Conservation (phyloP, 2,113 vertebrate species). For the Steatornis caripensis region DNA sequence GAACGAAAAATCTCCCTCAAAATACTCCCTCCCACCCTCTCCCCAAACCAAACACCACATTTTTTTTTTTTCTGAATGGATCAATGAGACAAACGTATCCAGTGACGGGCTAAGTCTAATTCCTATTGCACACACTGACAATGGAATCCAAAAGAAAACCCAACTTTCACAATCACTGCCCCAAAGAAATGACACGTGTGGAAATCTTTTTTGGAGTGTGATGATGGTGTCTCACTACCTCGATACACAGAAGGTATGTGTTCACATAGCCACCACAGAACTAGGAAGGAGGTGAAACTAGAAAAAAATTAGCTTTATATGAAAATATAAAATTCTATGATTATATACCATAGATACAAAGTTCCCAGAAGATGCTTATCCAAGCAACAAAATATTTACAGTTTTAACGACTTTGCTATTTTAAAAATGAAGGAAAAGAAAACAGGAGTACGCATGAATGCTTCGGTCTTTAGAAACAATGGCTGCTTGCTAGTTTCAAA, state of each 20-base stretch:
- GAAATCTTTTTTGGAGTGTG: constrained; percentile 75
- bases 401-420: constrained; percentile 76
- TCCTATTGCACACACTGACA: constrained; percentile 83
- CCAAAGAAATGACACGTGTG: constrained; percentile 77
- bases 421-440: constrained; percentile 77
- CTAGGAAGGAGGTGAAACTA: constrained; percentile 82
- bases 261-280: constrained; percentile 79
- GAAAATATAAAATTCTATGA: constrained; percentile 92
- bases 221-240: constrained; percentile 77
- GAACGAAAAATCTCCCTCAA: constrained; percentile 71
- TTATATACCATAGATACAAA: constrained; percentile 92
- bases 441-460: constrained; percentile 55
- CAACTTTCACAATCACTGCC: constrained; percentile 88
- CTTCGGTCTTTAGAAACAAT: constrained; percentile 74
- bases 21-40: constrained; percentile 53
- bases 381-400: constrained; percentile 89
- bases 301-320: constrained; percentile 90
- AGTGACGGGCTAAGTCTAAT: constrained; percentile 80
- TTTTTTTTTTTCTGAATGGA: constrained; percentile 70
- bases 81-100: constrained; percentile 78
- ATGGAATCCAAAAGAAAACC: constrained; percentile 67
- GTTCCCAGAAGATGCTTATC: constrained; percentile 84
- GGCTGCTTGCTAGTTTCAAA: constrained; percentile 76
- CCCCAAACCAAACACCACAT: constrained; percentile 70
- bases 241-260: constrained; percentile 76